These are phyloP conservation scores for Anarsia innoxiella DNA, from an alignment of 2,888 invertebrate species.

Conservation along the genomic window DNA sequence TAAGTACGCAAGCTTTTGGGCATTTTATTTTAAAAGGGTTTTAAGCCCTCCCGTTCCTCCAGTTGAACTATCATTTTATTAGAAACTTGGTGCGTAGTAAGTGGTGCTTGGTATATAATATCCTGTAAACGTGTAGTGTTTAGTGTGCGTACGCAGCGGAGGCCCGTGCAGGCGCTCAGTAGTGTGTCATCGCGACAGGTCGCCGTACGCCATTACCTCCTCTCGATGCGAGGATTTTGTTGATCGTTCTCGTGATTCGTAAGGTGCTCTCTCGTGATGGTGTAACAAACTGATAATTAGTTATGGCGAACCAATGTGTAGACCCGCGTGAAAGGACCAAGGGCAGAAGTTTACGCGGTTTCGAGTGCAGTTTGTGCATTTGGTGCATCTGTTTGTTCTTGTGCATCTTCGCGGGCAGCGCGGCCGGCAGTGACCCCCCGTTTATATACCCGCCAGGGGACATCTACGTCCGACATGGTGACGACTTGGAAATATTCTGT, in stretches of 20 bases:
- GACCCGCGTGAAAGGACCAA: conserved; percentile 41
- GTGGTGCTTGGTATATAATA: too few species aligned
- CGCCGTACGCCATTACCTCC: conserved; percentile 62
- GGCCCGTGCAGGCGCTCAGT: conserved; percentile 37
- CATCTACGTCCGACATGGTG: conserved; percentile 74
- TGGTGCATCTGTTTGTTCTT: conserved; percentile 54
- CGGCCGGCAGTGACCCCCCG: conserved; percentile 35
- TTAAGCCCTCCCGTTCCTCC: too few species aligned
- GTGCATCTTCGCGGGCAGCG: conserved; percentile 26
- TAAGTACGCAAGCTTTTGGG: conserved; percentile 45
- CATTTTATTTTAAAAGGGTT: too few species aligned
- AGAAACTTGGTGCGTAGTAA: too few species aligned
- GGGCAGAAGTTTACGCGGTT: conserved; percentile 41
- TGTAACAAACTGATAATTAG: conserved; percentile 41
- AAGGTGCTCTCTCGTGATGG: conserved; percentile 47
- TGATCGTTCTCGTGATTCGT: too few species aligned
- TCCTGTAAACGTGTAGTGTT: too few species aligned
- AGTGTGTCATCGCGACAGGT: conserved; percentile 54
- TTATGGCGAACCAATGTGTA: conserved; percentile 47
- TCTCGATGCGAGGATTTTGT: conserved; percentile 43
- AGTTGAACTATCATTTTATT: too few species aligned
- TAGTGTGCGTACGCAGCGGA: too few species aligned
- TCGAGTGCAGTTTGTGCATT: conserved; percentile 48
- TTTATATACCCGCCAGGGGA: conserved; percentile 71
- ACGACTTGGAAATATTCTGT: conserved; percentile 79